These are phyloP conservation scores for Psilanteris sp. DNA, from an alignment of 1,140 invertebrate species.

Conservation along the genomic window DNA sequence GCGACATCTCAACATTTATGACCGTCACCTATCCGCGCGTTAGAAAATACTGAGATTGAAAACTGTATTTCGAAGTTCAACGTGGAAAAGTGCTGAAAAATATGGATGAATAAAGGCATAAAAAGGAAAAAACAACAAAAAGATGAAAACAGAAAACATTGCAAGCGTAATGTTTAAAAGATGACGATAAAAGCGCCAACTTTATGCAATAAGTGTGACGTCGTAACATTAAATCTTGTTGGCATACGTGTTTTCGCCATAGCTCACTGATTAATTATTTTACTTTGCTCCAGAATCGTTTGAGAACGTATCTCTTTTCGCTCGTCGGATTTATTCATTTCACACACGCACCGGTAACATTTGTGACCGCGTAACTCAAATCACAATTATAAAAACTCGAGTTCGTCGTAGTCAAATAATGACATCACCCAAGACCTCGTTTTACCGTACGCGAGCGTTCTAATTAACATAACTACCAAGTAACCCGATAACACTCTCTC, in stretches of 20 bases:
- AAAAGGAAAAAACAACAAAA: neutral
- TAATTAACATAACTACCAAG: slow-evolving; percentile 17
- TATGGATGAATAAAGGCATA: slow-evolving; percentile 11
- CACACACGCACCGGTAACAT: neutral
- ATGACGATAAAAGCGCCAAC: slow-evolving; percentile 16
- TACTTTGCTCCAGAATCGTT: neutral
- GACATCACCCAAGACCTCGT: neutral
- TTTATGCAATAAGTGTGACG: slow-evolving; percentile 24
- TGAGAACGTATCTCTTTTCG: slow-evolving; percentile 12
- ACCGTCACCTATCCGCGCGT: slow-evolving; percentile 12
- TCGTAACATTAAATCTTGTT: neutral
- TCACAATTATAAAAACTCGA: neutral
- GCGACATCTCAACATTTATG: slow-evolving; percentile 23
- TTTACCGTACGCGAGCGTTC: slow-evolving; percentile 1
- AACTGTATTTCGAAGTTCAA: slow-evolving; percentile 9
- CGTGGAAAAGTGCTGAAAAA: slow-evolving; percentile 8
- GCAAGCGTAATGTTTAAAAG: slow-evolving; percentile 21
- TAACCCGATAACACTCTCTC: slow-evolving; percentile 31
- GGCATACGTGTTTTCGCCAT: too few species aligned
- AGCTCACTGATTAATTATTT: slow-evolving; percentile 24
- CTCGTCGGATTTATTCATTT: slow-evolving; percentile 8
- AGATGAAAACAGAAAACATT: slow-evolving; percentile 9
- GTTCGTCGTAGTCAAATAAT: slow-evolving; percentile 9
- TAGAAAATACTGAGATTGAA: slow-evolving; percentile 21
- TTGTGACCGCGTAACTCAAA: neutral